These are phyloP conservation scores for Glossosoma conforme DNA, from an alignment of 1,140 invertebrate species.

Conservation along the genomic window DNA sequence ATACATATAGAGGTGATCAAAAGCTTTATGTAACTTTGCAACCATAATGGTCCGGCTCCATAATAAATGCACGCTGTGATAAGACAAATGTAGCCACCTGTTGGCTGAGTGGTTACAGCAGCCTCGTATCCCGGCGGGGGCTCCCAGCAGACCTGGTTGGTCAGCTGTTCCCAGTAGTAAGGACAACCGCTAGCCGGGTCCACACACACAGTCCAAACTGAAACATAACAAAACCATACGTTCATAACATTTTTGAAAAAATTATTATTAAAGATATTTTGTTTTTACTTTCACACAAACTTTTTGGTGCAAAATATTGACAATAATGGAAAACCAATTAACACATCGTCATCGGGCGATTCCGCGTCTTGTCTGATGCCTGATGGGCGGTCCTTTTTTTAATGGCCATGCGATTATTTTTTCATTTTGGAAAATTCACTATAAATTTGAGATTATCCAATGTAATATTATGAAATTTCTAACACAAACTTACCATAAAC, in stretches of 20 bases:
- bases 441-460: no score
- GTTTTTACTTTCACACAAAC: no score
- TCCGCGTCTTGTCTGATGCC: neutral
- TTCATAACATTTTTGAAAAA: neutral
- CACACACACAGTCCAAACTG: slow-evolving; percentile 49
- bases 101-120: neutral
- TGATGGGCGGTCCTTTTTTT: neutral
- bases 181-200: slow-evolving; percentile 48
- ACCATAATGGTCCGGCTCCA: no score
- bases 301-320: neutral
- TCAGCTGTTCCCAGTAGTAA: slow-evolving; percentile 50
- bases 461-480: no score
- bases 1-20: no score
- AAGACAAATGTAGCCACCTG: neutral
- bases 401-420: neutral
- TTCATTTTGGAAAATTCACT: no score
- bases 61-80: no score
- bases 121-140: slow-evolving; percentile 42
- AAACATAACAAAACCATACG: slow-evolving; percentile 10
- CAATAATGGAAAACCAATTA: neutral
- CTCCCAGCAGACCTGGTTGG: slow-evolving; percentile 49
- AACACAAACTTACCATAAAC: no score
- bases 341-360: neutral
- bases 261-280: no score
- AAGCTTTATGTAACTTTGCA: no score